Conservation (phyloP, 35 echinoderm and acorn worm genomes). For the Holothuria glaberrima region DNA sequence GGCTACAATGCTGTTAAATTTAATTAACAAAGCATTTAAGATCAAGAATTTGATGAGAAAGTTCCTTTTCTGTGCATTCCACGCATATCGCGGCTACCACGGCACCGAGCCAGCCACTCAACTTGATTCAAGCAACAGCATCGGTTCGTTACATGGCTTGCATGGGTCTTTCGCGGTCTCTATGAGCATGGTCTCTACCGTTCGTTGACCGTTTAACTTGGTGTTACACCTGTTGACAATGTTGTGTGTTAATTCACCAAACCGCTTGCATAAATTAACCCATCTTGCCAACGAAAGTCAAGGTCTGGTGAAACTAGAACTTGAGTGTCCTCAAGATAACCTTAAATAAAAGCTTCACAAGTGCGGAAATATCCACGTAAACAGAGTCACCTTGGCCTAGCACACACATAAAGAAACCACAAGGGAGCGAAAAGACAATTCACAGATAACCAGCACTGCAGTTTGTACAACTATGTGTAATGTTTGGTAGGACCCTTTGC, state of each 20-base stretch:
- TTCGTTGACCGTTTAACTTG: no score
- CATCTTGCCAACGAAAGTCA: slow-evolving; percentile 41
- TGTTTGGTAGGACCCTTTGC: slow-evolving; percentile 27
- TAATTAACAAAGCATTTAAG: no score
- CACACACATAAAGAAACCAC: slow-evolving; percentile 43
- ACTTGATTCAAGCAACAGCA: no score
- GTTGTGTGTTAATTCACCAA: slow-evolving; percentile 10
- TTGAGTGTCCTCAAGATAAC: slow-evolving; percentile 41
- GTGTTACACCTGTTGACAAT: slow-evolving; percentile 38
- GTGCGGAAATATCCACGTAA: slow-evolving; percentile 45
- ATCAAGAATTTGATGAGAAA: no score
- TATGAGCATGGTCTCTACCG: no score
- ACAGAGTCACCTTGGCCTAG: slow-evolving; percentile 47
- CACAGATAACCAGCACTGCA: slow-evolving; percentile 14
- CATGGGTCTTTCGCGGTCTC: no score
- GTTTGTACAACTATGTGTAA: slow-evolving; percentile 53
- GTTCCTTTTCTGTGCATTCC: no score
- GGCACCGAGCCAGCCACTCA: no score
- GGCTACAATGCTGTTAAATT: no score
- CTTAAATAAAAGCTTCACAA: slow-evolving; percentile 32
- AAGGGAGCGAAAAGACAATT: slow-evolving; percentile 20
- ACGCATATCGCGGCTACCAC: no score
- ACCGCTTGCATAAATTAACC: slow-evolving; percentile 52
- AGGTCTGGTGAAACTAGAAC: slow-evolving; percentile 40
- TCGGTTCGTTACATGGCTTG: no score